These are phyloP conservation scores for Elephas maximus DNA, from an alignment of 2,113 vertebrate species.

Conservation along the genomic window DNA sequence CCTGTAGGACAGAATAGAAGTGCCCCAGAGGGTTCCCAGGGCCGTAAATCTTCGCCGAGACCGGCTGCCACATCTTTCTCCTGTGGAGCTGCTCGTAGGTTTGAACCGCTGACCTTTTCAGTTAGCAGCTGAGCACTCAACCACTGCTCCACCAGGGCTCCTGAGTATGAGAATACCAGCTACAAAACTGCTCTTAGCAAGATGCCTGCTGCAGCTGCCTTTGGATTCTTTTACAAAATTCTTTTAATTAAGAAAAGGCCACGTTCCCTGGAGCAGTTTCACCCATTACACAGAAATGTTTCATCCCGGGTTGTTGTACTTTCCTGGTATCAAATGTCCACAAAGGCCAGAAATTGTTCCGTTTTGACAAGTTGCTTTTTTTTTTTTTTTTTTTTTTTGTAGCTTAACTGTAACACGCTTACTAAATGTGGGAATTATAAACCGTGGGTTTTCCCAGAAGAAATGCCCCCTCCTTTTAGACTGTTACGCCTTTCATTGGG, in stretches of 20 bases:
- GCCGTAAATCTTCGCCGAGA: neutral
- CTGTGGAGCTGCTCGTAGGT: no score
- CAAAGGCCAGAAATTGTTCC: neutral
- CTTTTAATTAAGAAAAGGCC: neutral
- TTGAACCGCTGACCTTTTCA: no score
- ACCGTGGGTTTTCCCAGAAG: neutral
- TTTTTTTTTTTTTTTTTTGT: neutral
- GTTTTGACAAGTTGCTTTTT: neutral
- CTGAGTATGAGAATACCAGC: accelerated
- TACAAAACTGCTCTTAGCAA: neutral
- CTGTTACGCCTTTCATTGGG: neutral
- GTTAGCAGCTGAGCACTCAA: no score
- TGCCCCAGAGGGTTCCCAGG: neutral
- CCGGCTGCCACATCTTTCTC: no score
- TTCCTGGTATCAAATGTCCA: neutral
- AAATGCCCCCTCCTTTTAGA: neutral
- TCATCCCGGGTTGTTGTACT: neutral
- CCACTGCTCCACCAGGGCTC: no score
- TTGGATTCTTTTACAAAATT: neutral
- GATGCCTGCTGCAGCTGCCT: neutral
- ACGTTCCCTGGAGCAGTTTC: neutral
- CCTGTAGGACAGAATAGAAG: neutral
- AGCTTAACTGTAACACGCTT: neutral
- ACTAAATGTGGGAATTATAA: neutral
- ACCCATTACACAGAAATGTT: neutral